Evolutionary conservation across 2,888 invertebrate genomes (phyloP), one percentile per base, ranked within the genome.

Genomic region (Polymixis flavicincta): DNA sequence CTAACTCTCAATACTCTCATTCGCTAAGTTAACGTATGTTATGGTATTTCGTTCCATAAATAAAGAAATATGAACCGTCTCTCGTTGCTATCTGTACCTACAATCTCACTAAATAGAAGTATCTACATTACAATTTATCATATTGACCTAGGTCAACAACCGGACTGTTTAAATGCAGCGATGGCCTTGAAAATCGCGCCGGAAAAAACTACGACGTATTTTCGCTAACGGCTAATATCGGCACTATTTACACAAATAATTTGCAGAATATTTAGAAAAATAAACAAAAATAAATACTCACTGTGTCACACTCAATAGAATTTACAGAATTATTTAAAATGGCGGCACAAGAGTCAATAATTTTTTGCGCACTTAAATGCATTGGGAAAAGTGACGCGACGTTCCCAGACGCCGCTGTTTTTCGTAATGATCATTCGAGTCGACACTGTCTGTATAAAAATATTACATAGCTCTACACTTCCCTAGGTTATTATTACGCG

Each of bases 121-220:
- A 25, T 19, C 19, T 52, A 25, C 48, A 37, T 42, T 6, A 42
- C 59, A 28, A 48, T n/a, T 28, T 28, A 52, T 17, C 11, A 37
- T 19, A 45, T 8, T 59, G 57, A 75, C 76, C 76, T 75, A 59
- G 66, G 66, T 75, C 76, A 76, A 65, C 59, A 76, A 59, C 65
- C 74, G 42, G 8, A 32, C 28, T 57, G 32, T 76, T 8, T 75
- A 42, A 57, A 50, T 32, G 28, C 65, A 57, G 37, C 22, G 50
- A 17, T 45, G 9, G 57, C 75, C 75, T 65, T 76, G 75, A 64
- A 50, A 63, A 32, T 17, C 14, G 57, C 50, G 17, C 19, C 28
- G 65, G 57, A 17, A 66, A 50, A 64, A 17, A 52, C 13, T 42
- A 50, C 59, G 50, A 28, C 72, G 22, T n/a, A 71, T 25, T 71